phyloP scores from a whole-genome alignment of 2,888 invertebrate genomes.

The Meiosimyza decipiens region DNA sequence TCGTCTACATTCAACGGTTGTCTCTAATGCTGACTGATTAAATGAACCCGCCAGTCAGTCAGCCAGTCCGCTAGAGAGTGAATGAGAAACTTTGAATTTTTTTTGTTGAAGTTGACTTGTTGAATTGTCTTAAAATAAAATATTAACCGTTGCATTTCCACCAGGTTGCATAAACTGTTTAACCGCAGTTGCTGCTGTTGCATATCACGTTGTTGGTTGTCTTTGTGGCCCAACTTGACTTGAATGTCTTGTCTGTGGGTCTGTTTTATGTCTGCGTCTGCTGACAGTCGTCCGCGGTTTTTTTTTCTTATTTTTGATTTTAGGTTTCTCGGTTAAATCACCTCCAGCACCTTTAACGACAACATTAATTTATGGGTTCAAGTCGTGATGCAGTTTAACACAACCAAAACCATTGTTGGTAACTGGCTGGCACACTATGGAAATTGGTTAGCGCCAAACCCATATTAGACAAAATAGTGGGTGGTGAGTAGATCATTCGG shows the following conservation, averaged over 20 bases:
- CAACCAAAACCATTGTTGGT: slow-evolving; percentile 22
- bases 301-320: slow-evolving; percentile 5
- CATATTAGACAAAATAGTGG: slow-evolving; percentile 33
- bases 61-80: not conserved
- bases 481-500: not conserved
- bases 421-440: slow-evolving; percentile 15
- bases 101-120: slow-evolving; percentile 33
- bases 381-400: slow-evolving; percentile 46
- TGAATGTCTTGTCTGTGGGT: slow-evolving; percentile 21
- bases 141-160: slow-evolving; percentile 39
- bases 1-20: too few relatives aligned
- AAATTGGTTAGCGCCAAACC: slow-evolving; percentile 43
- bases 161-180: slow-evolving; percentile 12
- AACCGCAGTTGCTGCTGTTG: not conserved
- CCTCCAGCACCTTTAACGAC: slow-evolving; percentile 51
- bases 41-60: too few relatives aligned
- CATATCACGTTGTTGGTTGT: slow-evolving; percentile 27
- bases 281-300: slow-evolving; percentile 1
- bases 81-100: slow-evolving; percentile 23
- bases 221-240: slow-evolving; percentile 23
- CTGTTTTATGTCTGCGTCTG: slow-evolving; percentile 7
- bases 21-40: too few relatives aligned
- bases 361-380: slow-evolving; percentile 52
- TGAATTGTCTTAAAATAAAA: slow-evolving; percentile 34
- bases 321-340: slow-evolving; percentile 38